A percentile compares a stretch with the other conserved stretches of the same genome.
Conservation (phyloP, 2,888 invertebrate species). For the Myathropa florea region DNA sequence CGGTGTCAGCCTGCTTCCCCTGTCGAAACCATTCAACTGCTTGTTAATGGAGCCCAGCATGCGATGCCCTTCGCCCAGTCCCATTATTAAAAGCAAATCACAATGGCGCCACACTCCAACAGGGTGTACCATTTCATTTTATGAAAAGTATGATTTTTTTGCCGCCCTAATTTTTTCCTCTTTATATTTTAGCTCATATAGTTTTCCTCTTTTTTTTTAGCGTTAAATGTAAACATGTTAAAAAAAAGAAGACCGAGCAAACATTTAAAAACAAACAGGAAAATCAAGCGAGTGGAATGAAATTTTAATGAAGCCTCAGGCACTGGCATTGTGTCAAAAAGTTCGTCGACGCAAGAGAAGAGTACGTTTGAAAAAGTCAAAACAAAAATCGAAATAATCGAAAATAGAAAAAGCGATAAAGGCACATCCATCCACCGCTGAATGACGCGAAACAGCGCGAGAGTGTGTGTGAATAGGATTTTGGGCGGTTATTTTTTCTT, state of each 20-base stretch:
- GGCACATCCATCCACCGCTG: neutral
- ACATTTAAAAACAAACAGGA: neutral
- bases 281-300: slow-evolving; percentile 24
- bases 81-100: no score
- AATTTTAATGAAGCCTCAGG: slow-evolving; percentile 22
- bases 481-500: neutral
- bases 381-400: neutral
- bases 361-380: neutral
- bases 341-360: neutral
- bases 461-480: slow-evolving; percentile 10
- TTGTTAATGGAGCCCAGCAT: no score
- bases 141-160: no score
- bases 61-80: no score
- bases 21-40: no score
- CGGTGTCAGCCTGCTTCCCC: no score
- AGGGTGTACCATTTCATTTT: no score
- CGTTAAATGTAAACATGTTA: neutral
- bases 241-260: neutral
- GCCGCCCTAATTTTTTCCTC: no score
- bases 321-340: slow-evolving; percentile 31
- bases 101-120: no score
- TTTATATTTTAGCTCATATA: no score
- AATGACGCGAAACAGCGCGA: slow-evolving; percentile 5
- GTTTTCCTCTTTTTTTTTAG: neutral
- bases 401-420: slow-evolving; percentile 23